Base-by-base conservation (phyloP, 2,113 vertebrate genomes). In the Cyprinodon tularosa region DNA sequence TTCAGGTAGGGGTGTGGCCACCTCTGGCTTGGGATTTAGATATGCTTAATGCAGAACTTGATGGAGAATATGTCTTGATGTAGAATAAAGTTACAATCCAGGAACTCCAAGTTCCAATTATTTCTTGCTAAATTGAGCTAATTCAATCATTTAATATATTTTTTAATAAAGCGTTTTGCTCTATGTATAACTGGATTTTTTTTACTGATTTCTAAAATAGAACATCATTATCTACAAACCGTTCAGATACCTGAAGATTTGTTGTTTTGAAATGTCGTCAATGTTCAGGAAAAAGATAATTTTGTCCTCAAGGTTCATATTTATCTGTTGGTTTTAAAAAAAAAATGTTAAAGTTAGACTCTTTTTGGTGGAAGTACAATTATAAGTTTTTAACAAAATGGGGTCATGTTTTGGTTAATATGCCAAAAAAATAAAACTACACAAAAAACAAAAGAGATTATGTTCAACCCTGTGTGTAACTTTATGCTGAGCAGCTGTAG, bases 1-100 rank as follows among this genome's bases (percentile, higher is more conserved):
- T 65, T 76, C 93, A 94, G 93, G 93, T 94, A 93, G 87, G 89
- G 89, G 86, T 86, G 91, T 88, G 90, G 72, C 77, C 78, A 50
- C 8, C 14, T 77, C 50, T 38, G 61, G 44, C 38, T 66, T 42
- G 17, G 50, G 29, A 50, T 47, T 72, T 66, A 60, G 60, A 72
- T 36, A 64, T 38, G 14, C 38, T 68, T 66, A 14, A 17, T 72
- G 39, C 57, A 20, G 7, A 1, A 66, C 47, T 59, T 20, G 0
- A 10, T 37, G 20, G 71, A 42, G 37, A 1, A 13, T 4, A 38
- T 42, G 68, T 68, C 63, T 60, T 10, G 66, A 71, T 39, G 66
- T 29, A 22, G 0, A 20, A 39, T 0, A 53, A 63, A 13, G 45
- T 0, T 4, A 0, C 38, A 3, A 22, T 4, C 45, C 45, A 13